Base-by-base conservation (phyloP, 1,140 invertebrate species). In the Drosophila rhopaloa region DNA sequence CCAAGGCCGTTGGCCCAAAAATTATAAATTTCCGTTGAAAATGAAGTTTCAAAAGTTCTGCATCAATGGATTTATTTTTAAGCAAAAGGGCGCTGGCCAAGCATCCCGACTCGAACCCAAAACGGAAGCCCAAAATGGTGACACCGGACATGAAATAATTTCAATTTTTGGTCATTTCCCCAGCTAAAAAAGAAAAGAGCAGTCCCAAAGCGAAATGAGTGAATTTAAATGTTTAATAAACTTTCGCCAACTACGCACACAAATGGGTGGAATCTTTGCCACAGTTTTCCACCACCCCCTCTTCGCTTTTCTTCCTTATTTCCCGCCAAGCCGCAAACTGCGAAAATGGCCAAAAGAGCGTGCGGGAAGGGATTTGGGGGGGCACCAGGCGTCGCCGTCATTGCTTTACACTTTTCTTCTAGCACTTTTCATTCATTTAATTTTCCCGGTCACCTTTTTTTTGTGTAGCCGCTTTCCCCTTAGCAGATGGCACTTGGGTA, bases 191-290 rank as follows among this genome's bases (percentile, higher is more conserved):
- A 40, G 48, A 41, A 55, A 32, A 48, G 66, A 74, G 79, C 65
- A 53, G 47, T 43, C 61, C 47, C 65, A 76, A 88, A 68, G 70
- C 41, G 56, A 59, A 80, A 83, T 82, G 79, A 81, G 73, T 77
- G 84, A 89, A 89, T 89, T 89, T 88, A 89, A 89, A 89, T 81
- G 78, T 86, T 89, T 83, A 89, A 88, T 83, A 88, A 88, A 89
- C 72, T 89, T 89, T 89, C 79, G 60, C 43, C 67, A 71, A 70
- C 65, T 71, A 71, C 65, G 67, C 61, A 67, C 48, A 67, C 59
- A 63, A 48, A 62, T 66, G 65, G 65, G 38, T 11, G 61, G 40
- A 54, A 55, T 67, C 48, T 47, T 67, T 11, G 61, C 66, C 50
- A 16, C 66, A 70, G 16, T 24, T 47, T 14, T 40, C 19, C 47